A percentile compares a stretch with the other conserved stretches of the same genome.
Evolutionary conservation across 2,888 invertebrate species (phyloP).

Genomic region (Agrilus mali): DNA sequence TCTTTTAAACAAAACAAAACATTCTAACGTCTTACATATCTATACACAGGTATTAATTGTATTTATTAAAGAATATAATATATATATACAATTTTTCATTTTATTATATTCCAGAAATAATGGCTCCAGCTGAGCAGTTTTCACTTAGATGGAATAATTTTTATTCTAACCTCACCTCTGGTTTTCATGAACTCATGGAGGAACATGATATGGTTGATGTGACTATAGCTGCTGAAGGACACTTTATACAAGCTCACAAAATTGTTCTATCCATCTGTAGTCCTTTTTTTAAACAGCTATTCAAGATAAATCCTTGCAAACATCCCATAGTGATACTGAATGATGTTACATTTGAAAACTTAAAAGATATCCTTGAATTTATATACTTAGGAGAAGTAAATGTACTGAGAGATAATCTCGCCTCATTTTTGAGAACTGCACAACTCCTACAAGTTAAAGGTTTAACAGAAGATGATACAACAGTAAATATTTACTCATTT

Average conservation of each 20-base stretch:
- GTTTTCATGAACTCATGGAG: constrained; percentile 57
- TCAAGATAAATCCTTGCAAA: constrained; percentile 58
- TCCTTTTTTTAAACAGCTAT: constrained; percentile 64
- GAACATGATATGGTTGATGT: constrained; percentile 66
- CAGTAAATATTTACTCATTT: constrained; percentile 23
- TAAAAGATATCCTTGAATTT: constrained; percentile 57
- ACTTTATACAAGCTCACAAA: constrained; percentile 64
- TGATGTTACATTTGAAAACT: constrained; percentile 54
- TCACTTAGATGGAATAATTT: constrained; percentile 71
- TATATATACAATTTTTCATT: too few species aligned
- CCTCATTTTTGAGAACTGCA: constrained; percentile 57
- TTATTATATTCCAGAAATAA: constrained; percentile 15
- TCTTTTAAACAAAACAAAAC: too few species aligned
- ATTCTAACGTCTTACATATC: too few species aligned
- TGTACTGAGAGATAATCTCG: constrained; percentile 54
- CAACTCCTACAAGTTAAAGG: constrained; percentile 60
- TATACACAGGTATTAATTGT: too few species aligned
- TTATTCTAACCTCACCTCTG: constrained; percentile 59
- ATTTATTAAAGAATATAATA: too few species aligned
- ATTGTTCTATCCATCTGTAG: constrained; percentile 67
- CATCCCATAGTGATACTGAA: constrained; percentile 63
- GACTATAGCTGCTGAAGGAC: constrained; percentile 65
- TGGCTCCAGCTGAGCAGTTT: constrained; percentile 51
- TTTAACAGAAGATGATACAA: constrained; percentile 40
- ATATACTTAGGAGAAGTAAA: constrained; percentile 66